These are phyloP conservation scores for Tragelaphus strepsiceros DNA, from an alignment of 2,113 vertebrate species.

Conservation along the genomic window DNA sequence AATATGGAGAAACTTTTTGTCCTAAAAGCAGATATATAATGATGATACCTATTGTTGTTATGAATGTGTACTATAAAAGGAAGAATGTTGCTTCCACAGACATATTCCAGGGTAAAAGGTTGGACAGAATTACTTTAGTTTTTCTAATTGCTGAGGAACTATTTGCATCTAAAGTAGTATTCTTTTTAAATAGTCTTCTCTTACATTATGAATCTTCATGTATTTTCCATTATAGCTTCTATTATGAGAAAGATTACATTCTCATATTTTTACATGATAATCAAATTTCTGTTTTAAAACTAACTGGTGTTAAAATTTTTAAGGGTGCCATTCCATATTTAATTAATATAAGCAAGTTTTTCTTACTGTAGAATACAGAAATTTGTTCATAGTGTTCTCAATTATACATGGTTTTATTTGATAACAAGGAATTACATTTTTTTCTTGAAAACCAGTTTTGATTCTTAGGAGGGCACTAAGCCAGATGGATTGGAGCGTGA, in stretches of 20 bases:
- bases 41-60: neutral
- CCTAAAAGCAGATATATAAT: neutral
- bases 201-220: neutral
- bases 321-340: neutral
- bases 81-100: neutral
- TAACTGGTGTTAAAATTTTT: neutral
- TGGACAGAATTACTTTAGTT: slow-evolving; percentile 11
- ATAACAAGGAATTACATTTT: slow-evolving; percentile 34
- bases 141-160: slow-evolving; percentile 24
- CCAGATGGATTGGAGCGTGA: neutral
- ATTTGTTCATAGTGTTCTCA: neutral
- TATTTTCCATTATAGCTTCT: neutral
- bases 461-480: neutral
- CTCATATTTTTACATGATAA: neutral
- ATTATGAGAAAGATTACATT: neutral
- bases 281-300: slow-evolving; percentile 24
- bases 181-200: neutral
- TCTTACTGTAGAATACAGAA: neutral
- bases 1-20: neutral
- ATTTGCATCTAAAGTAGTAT: neutral
- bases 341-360: neutral
- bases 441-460: slow-evolving; percentile 4
- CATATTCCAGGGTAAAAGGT: neutral
- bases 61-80: neutral
- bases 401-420: slow-evolving; percentile 10